phyloP scores from a whole-genome alignment of 1,140 invertebrate genomes.

The Eumaeus atala region DNA sequence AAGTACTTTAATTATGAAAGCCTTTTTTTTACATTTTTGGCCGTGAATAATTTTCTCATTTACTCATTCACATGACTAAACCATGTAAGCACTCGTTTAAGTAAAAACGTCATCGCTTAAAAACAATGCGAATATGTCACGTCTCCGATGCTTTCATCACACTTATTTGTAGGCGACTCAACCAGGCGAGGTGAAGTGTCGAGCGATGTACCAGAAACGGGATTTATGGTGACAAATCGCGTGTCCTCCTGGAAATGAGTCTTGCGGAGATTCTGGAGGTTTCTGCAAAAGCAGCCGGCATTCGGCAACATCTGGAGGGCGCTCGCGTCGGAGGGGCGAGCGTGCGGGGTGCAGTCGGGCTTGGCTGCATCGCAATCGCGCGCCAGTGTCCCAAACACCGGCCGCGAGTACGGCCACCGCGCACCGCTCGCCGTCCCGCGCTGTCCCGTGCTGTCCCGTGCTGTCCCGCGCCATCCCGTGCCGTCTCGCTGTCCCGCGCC shows the following conservation, averaged over 20 bases:
- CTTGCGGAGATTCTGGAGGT: slow-evolving; percentile 43
- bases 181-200: background rate
- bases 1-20: background rate
- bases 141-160: background rate
- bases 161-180: slow-evolving; percentile 1
- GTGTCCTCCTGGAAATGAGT: slow-evolving; percentile 12
- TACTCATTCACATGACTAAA: background rate
- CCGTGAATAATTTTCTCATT: background rate
- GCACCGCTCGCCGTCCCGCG: slow-evolving; percentile 33
- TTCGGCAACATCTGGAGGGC: slow-evolving; percentile 57
- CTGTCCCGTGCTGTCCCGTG: slow-evolving; percentile 15
- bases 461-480: slow-evolving; percentile 14
- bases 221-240: slow-evolving; percentile 22
- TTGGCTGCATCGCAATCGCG: slow-evolving; percentile 46
- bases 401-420: slow-evolving; percentile 66
- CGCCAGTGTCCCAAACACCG: slow-evolving; percentile 68
- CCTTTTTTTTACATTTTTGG: background rate
- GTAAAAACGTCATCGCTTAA: background rate
- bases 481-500: slow-evolving; percentile 25
- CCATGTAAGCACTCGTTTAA: background rate
- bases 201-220: slow-evolving; percentile 15
- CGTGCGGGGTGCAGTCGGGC: slow-evolving; percentile 51
- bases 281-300: slow-evolving; percentile 40
- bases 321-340: slow-evolving; percentile 51
- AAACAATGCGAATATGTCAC: background rate